phyloP scores from a whole-genome alignment of 2,113 vertebrate genomes.

The Oxyura jamaicensis region DNA sequence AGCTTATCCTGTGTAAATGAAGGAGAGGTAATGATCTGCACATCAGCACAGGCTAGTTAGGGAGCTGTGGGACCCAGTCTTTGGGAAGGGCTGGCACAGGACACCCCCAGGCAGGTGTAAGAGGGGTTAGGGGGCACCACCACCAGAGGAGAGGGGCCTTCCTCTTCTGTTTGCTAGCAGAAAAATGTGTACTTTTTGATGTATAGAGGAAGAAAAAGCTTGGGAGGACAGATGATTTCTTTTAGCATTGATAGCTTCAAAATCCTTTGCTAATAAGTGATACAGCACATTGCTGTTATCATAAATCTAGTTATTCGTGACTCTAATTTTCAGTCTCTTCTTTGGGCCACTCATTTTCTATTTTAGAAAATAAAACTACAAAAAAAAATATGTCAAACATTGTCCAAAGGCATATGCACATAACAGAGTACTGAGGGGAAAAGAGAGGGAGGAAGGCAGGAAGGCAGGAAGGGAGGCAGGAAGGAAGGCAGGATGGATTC shows the following conservation, averaged over 20 bases:
- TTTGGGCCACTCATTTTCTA: not conserved
- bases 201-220: not conserved
- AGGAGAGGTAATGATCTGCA: not conserved
- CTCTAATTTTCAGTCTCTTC: not conserved
- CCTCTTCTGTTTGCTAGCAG: not conserved
- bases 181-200: not conserved
- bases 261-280: not conserved
- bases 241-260: not conserved
- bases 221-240: not conserved
- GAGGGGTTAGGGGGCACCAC: accelerated
- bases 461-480: too few species aligned
- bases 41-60: accelerated
- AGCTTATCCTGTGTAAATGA: not conserved
- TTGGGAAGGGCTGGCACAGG: not conserved
- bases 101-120: not conserved
- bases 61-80: accelerated
- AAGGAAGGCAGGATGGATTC: too few species aligned
- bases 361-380: not conserved
- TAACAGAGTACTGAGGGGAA: not conserved
- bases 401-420: not conserved
- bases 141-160: not conserved
- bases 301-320: not conserved
- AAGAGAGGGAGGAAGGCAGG: too few species aligned
- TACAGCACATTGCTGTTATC: not conserved
- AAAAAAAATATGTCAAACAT: not conserved